Evolutionary conservation across 2,888 invertebrate species (phyloP).

Genomic region (Matsumyia berberina): DNA sequence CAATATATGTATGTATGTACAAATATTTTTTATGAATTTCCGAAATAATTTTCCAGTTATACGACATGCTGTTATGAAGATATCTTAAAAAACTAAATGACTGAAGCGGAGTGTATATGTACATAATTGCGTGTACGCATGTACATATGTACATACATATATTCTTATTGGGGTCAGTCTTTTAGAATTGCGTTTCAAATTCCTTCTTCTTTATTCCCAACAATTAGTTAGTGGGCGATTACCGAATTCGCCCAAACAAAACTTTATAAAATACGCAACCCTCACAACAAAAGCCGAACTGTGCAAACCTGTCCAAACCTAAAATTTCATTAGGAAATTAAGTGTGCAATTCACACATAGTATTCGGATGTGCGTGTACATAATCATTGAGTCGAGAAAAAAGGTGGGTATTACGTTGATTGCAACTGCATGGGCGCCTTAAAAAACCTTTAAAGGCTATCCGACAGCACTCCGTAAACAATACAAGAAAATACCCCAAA

Average conservation of each 20-base stretch:
- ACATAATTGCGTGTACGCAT: background rate
- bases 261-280: too few relatives aligned
- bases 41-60: too few relatives aligned
- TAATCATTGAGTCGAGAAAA: background rate
- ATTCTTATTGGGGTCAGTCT: too few relatives aligned
- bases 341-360: background rate
- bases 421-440: background rate
- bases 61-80: too few relatives aligned
- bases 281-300: background rate
- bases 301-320: background rate
- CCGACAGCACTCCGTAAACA: background rate
- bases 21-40: too few relatives aligned
- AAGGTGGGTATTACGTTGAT: background rate
- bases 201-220: background rate
- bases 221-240: too few relatives aligned
- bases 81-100: too few relatives aligned
- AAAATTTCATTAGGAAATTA: background rate
- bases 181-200: too few relatives aligned
- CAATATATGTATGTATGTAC: too few relatives aligned
- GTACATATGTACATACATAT: background rate
- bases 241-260: too few relatives aligned
- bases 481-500: background rate
- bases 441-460: conserved; percentile 1
- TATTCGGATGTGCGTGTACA: background rate
- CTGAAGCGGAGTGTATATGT: too few relatives aligned